phyloP scores from a whole-genome alignment of 2,888 invertebrate genomes.

The Labia minor region DNA sequence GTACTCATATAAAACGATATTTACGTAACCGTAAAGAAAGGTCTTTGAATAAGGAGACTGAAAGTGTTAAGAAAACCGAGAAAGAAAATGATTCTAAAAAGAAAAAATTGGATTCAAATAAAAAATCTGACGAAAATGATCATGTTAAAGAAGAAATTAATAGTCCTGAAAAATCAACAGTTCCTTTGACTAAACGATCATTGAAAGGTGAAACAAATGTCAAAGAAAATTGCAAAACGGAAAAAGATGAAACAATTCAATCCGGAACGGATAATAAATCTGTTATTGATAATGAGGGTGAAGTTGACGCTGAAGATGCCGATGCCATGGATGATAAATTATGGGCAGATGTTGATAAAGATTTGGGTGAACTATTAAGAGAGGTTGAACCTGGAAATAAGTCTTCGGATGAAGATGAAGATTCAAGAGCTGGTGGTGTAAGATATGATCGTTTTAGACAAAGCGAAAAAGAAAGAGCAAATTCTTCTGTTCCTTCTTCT shows the following conservation, averaged over 20 bases:
- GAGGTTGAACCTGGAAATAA: slow-evolving; percentile 41
- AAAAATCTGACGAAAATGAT: slow-evolving; percentile 9
- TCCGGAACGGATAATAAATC: slow-evolving; percentile 15
- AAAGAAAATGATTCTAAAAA: slow-evolving; percentile 14
- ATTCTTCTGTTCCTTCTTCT: slow-evolving; percentile 17
- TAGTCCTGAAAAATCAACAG: slow-evolving; percentile 14
- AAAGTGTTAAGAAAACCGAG: slow-evolving; percentile 42
- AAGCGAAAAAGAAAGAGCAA: slow-evolving; percentile 45
- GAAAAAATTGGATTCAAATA: slow-evolving; percentile 16
- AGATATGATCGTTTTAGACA: slow-evolving; percentile 55
- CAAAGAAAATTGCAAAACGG: slow-evolving; percentile 21
- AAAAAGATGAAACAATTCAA: slow-evolving; percentile 14
- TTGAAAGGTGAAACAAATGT: slow-evolving; percentile 22
- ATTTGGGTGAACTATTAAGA: slow-evolving; percentile 62
- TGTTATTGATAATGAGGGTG: slow-evolving; percentile 22
- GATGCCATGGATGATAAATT: slow-evolving; percentile 52
- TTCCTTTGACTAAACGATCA: slow-evolving; percentile 17
- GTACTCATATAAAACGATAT: slow-evolving; percentile 65
- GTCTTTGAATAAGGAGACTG: slow-evolving; percentile 58
- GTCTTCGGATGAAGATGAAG: slow-evolving; percentile 56
- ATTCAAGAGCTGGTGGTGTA: slow-evolving; percentile 42
- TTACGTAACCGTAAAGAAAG: slow-evolving; percentile 67
- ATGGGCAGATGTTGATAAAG: slow-evolving; percentile 75
- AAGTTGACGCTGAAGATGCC: slow-evolving; percentile 39
- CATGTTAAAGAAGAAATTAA: slow-evolving; percentile 24